Evolutionary conservation across 2,797 vertebrate genomes (phyloP).

Genomic region (Limnodromus scolopaceus): DNA sequence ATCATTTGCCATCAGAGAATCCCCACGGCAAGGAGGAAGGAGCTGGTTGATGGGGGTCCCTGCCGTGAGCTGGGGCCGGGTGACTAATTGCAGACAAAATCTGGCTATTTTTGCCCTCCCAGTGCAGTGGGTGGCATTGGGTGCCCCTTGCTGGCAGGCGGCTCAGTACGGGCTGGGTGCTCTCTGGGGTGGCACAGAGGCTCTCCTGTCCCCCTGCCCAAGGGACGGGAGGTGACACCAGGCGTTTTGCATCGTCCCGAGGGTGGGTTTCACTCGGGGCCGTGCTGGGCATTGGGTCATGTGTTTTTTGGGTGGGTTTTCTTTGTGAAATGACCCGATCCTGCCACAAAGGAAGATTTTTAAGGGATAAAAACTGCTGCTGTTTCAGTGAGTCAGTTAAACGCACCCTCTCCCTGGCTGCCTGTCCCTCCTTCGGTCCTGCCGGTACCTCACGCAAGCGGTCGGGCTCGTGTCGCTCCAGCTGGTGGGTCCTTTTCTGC

Average conservation of each 20-base stretch:
- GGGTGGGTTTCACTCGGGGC: accelerated
- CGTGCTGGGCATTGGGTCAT: accelerated
- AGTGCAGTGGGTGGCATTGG: accelerated
- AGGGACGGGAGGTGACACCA: not conserved
- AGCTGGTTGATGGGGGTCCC: not conserved
- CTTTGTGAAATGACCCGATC: not conserved
- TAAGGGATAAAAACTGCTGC: not conserved
- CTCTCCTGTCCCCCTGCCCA: accelerated
- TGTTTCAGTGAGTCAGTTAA: not conserved
- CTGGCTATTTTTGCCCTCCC: too few species aligned
- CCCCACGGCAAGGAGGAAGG: not conserved
- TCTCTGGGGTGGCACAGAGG: accelerated
- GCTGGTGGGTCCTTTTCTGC: not conserved
- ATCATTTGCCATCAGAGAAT: not conserved
- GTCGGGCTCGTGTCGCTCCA: accelerated
- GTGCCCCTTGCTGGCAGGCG: accelerated
- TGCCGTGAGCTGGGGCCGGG: accelerated
- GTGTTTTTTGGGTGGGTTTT: not conserved
- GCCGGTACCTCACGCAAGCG: accelerated
- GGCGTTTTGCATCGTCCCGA: accelerated
- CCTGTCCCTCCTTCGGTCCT: accelerated
- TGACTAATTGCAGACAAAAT: not conserved
- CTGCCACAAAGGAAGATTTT: not conserved
- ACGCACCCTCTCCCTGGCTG: not conserved
- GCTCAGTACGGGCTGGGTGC: not conserved